Evolutionary conservation across 2,797 vertebrate species (phyloP).

Genomic region (Moxostoma hubbsi): DNA sequence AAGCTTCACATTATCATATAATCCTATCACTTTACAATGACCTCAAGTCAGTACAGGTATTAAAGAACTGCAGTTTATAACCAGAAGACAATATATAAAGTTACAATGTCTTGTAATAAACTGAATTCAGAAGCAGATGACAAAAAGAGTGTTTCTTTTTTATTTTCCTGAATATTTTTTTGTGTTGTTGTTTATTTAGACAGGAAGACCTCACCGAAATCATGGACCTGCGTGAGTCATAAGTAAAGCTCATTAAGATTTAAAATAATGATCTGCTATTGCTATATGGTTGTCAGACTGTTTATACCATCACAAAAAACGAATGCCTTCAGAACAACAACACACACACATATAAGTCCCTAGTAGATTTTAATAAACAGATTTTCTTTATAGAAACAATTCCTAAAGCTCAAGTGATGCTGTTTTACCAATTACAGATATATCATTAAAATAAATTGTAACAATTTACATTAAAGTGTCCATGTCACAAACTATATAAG

Average conservation of each 20-base stretch:
- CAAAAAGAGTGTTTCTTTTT: background rate
- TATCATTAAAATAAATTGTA: too few relatives aligned
- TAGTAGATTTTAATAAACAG: background rate
- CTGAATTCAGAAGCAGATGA: background rate
- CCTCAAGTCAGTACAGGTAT: background rate
- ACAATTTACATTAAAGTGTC: too few relatives aligned
- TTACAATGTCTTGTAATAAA: background rate
- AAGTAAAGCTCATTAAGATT: constrained; percentile 6
- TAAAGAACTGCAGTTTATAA: background rate
- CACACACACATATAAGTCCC: background rate
- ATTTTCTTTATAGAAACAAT: background rate
- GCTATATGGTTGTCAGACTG: background rate
- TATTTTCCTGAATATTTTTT: background rate
- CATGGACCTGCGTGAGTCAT: background rate
- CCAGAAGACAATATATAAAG: background rate
- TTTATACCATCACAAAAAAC: background rate
- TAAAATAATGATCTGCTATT: background rate
- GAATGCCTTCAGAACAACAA: background rate
- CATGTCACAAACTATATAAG: too few relatives aligned
- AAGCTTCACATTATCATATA: constrained; percentile 46
- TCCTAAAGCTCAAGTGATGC: background rate
- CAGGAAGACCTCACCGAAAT: background rate
- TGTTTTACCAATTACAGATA: background rate
- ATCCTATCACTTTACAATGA: constrained; percentile 38
- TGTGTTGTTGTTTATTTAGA: too few relatives aligned